Base-by-base conservation (phyloP, 2,113 vertebrate species). In the Theristicus caerulescens region DNA sequence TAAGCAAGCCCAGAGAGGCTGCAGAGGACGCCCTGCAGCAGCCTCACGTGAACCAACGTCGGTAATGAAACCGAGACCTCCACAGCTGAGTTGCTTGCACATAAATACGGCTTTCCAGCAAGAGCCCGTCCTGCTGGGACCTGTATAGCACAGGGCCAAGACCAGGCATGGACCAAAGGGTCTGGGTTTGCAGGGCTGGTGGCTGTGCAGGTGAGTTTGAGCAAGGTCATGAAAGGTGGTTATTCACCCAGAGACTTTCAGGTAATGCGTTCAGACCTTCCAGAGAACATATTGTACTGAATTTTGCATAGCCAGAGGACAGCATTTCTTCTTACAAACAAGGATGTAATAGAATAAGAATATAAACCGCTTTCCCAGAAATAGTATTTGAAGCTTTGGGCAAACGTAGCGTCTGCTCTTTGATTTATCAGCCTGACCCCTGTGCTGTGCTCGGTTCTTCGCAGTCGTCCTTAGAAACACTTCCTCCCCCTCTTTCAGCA, bases 31-130 rank as follows among this genome's bases (percentile, higher is more conserved):
- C 0, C 0, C 55, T 31, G 57, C 49, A 34, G 61, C 55, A 55
- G 69, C 70, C 62, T 10, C 57, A 9, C 0, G 1, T 1, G 7
- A 80, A 22, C n/a, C 55, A 21, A 3, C 0, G 0, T 6, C 74
- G 31, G 18, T 2, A 17, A 34, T 2, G 38, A 78, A 79, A n/a
- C 42, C 73, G 16, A 92, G 36, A 36, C 74, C 36, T 72, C 44
- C 20, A 10, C 36, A n/a, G 57, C 54, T 27, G 54, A 49, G 18
- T 1, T 55, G 20, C 31, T 57, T 73, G 58, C 31, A 40, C 17
- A 4, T 19, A 72, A 86, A 72, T 22, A 7, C 0, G 8, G 42
- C 21, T 85, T 91, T 79, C 47, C 52, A 76, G 49, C 62, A 65
- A 65, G 21, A 90, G 31, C 46, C 49, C 16, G 7, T 40, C 31